phyloP scores from a whole-genome alignment of 2,888 invertebrate genomes.

The Amphipyra tragopoginis region DNA sequence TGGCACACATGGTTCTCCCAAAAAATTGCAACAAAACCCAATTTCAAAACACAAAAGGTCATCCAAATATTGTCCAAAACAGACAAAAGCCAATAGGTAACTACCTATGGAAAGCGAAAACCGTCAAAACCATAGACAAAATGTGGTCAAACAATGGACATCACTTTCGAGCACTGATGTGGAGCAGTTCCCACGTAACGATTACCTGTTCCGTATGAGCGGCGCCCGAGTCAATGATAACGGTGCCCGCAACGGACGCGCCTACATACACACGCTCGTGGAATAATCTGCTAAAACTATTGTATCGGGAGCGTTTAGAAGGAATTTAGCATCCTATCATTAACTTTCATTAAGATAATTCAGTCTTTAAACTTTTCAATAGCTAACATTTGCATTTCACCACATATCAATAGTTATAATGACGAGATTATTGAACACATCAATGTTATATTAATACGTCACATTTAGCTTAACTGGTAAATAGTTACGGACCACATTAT shows the following conservation, averaged over 20 bases:
- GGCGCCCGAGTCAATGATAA: conserved; percentile 48
- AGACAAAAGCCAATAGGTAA: conserved; percentile 1
- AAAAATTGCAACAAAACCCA: conserved; percentile 1
- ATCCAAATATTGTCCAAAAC: conserved; percentile 1
- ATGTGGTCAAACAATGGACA: conserved; percentile 31
- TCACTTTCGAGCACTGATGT: conserved; percentile 57
- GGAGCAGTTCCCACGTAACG: conserved; percentile 74
- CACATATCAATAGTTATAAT: no score
- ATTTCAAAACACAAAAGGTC: conserved; percentile 22
- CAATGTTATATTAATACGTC: no score
- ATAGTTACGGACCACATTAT: no score
- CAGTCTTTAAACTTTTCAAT: no score
- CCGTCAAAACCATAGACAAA: conserved; percentile 33
- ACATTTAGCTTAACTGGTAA: no score
- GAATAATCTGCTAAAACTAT: conserved; percentile 46
- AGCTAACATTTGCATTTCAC: no score
- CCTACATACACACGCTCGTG: conserved; percentile 58
- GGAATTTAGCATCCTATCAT: no score
- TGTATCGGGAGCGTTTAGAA: conserved; percentile 16
- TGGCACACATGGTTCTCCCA: no score
- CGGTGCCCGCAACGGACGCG: conserved; percentile 63
- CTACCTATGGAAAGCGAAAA: conserved; percentile 50
- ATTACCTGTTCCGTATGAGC: conserved; percentile 61
- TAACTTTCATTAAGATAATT: no score
- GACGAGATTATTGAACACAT: no score